Percentiles rank a stretch among this genome's conserved stretches.
phyloP scores from a whole-genome alignment of 2,797 vertebrate species.

The Trachurus trachurus region DNA sequence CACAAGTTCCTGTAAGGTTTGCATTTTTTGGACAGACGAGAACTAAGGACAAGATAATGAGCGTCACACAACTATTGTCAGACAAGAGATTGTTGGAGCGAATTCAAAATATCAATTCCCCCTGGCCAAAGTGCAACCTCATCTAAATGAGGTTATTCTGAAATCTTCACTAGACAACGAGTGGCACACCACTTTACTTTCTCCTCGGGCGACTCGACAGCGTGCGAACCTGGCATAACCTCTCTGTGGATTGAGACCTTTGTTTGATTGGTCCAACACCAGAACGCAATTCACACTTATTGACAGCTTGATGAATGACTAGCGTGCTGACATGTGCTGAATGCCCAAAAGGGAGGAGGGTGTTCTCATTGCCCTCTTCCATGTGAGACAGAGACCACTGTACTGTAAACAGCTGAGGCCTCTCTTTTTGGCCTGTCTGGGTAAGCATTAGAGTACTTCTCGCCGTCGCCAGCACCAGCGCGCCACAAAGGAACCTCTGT shows the following conservation, averaged over 20 bases:
- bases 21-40: constrained; percentile 68
- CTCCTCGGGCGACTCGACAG: constrained; percentile 41
- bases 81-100: constrained; percentile 55
- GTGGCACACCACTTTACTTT: constrained; percentile 29
- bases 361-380: constrained; percentile 74
- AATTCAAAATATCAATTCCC: constrained; percentile 61
- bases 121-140: constrained; percentile 65
- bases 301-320: constrained; percentile 74
- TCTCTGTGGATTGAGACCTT: constrained; percentile 64
- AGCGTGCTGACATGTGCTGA: constrained; percentile 73
- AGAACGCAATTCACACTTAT: constrained; percentile 78
- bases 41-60: constrained; percentile 67
- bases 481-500: constrained; percentile 84
- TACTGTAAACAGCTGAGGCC: constrained; percentile 83
- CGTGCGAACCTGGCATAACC: constrained; percentile 63
- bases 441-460: constrained; percentile 76
- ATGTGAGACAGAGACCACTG: constrained; percentile 76
- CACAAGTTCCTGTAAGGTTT: constrained; percentile 58
- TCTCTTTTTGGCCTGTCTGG: constrained; percentile 77
- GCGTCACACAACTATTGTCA: constrained; percentile 56
- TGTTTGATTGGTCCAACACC: constrained; percentile 69
- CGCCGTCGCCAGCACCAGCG: constrained; percentile 74
- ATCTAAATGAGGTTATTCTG: constrained; percentile 66
- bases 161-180: constrained; percentile 49
- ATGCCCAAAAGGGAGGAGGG: constrained; percentile 69